Evolutionary conservation across 2,113 vertebrate genomes (phyloP), one percentile per base, ranked within the genome.

Genomic region (Clinocottus analis): DNA sequence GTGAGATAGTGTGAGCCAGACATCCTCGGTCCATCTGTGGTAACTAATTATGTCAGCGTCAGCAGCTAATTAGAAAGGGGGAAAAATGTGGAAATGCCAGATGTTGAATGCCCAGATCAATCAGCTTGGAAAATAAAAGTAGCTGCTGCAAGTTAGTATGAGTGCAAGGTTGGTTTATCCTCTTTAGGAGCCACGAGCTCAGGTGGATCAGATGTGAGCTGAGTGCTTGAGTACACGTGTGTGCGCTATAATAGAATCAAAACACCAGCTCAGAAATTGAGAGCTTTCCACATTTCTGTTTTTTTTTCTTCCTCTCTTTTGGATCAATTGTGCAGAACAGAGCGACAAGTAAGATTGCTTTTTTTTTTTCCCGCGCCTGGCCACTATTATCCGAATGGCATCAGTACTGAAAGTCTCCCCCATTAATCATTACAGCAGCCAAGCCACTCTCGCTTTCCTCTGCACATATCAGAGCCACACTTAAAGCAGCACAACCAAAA

Each of bases 401-500:
- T 80, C 80, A 75, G 64, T 58, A 73, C 66, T 64, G 55, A 72
- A 89, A 75, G 71, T 77, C 79, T 75, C 70, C 70, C 73, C 87
- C 93, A 93, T 93, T 90, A 89, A 93, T 94, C 92, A 92, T 78
- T 39, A 67, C 75, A 71, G 66, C 77, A 68, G 75, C 68, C 76
- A 65, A 84, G 85, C 83, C 66, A 0, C 43, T 77, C 71, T 80
- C 55, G 29, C 55, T 72, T 74, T 73, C 71, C 65, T 13, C 53
- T 45, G 35, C 68, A 45, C 84, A 12, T 65, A 41, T 13, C 41
- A 84, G 73, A 84, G 73, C 37, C 0, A 1, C 27, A 9, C 17
- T 53, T 3, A 12, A 1, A 60, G 13, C 47, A 13, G 47, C n/a
- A n/a, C 37, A 6, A 31, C 3, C 1, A 33, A 0, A 7, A 58